A percentile compares a stretch with the other conserved stretches of the same genome.
These are phyloP conservation scores for Drosophila planitibia DNA, from an alignment of 2,888 invertebrate species.

Conservation along the genomic window DNA sequence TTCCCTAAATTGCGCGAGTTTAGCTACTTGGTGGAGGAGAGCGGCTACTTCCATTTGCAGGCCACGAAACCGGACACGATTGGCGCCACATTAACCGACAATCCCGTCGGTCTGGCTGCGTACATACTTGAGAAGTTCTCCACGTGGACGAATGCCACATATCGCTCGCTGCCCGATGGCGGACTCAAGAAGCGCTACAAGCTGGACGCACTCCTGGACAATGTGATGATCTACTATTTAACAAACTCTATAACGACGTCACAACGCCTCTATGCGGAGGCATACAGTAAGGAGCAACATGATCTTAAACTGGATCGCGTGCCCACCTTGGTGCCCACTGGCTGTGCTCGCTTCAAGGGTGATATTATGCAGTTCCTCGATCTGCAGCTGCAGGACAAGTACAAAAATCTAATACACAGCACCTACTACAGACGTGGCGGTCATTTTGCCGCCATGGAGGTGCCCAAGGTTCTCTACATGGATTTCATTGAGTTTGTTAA, in stretches of 20 bases:
- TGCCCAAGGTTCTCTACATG: constrained; percentile 89
- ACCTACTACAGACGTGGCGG: constrained; percentile 90
- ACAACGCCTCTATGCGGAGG: constrained; percentile 89
- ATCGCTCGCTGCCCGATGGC: constrained; percentile 87
- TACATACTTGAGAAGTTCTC: constrained; percentile 96
- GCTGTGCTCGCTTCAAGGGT: constrained; percentile 90
- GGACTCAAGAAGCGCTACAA: constrained; percentile 87
- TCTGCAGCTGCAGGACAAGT: constrained; percentile 87
- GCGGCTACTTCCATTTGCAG: constrained; percentile 91
- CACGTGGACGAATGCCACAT: constrained; percentile 88
- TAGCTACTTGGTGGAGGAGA: constrained; percentile 84
- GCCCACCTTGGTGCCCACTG: constrained; percentile 89
- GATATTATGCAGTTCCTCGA: constrained; percentile 89
- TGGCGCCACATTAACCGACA: constrained; percentile 86
- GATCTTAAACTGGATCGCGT: constrained; percentile 85
- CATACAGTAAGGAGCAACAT: constrained; percentile 72
- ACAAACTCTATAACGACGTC: constrained; percentile 90
- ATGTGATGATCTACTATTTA: constrained; percentile 93
- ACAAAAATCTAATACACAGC: constrained; percentile 89
- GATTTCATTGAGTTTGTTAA: constrained; percentile 89
- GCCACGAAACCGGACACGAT: constrained; percentile 95
- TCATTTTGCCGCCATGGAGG: constrained; percentile 94
- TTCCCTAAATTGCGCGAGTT: constrained; percentile 85
- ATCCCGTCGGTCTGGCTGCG: constrained; percentile 93
- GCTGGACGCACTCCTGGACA: constrained; percentile 88